Evolutionary conservation across 2,888 invertebrate genomes (phyloP).

Genomic region (Axea sp.): DNA sequence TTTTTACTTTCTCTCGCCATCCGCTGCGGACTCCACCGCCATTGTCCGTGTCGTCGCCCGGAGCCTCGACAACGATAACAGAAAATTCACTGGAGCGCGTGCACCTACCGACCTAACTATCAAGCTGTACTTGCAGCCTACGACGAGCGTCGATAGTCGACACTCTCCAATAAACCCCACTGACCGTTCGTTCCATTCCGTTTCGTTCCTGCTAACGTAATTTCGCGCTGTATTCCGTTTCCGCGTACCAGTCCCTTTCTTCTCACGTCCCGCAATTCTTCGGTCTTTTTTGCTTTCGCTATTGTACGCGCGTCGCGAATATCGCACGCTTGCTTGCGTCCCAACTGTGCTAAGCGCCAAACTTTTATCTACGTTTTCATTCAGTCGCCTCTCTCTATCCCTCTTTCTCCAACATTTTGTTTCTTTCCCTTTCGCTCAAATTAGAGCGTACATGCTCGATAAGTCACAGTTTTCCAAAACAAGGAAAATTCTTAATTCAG

Average conservation of each 20-base stretch:
- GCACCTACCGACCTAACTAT: slow-evolving; percentile 57
- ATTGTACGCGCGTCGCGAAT: slow-evolving; percentile 48
- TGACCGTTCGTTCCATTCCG: slow-evolving; percentile 58
- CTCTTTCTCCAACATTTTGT: not conserved
- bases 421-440: slow-evolving; percentile 10
- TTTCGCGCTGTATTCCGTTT: slow-evolving; percentile 65
- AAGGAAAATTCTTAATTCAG: too few relatives aligned
- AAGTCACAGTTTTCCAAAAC: slow-evolving; percentile 4
- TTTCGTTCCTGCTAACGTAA: slow-evolving; percentile 68
- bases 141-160: slow-evolving; percentile 75
- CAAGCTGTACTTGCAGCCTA: slow-evolving; percentile 58
- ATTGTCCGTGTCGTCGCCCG: slow-evolving; percentile 72
- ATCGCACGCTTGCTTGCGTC: slow-evolving; percentile 34
- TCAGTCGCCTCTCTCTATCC: slow-evolving; percentile 2
- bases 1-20: slow-evolving; percentile 78
- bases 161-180: slow-evolving; percentile 76
- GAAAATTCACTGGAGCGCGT: slow-evolving; percentile 75
- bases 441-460: slow-evolving; percentile 17
- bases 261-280: slow-evolving; percentile 19
- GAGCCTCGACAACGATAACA: slow-evolving; percentile 76
- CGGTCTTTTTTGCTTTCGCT: slow-evolving; percentile 35
- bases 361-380: slow-evolving; percentile 37
- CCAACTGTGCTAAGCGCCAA: slow-evolving; percentile 39
- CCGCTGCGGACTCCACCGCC: slow-evolving; percentile 63
- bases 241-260: slow-evolving; percentile 15